Evolutionary conservation across 1,140 invertebrate genomes (phyloP), one percentile per base, ranked within the genome.

Genomic region (Dolichoris vasculosae): DNA sequence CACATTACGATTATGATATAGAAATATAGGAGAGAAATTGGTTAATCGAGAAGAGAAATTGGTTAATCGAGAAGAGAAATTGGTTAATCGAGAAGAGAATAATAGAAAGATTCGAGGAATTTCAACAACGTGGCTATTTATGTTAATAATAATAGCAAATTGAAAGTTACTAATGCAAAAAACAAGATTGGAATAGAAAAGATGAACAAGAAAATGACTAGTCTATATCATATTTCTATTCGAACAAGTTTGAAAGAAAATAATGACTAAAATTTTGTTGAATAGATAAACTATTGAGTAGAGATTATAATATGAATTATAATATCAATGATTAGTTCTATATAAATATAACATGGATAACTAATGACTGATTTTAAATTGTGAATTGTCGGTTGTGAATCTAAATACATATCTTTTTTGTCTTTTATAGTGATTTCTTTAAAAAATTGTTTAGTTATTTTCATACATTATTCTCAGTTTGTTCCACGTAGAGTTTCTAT

Each of bases 151-250:
- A 87, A 82, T 83, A 80, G 79, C 55, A 85, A 82, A 87, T 79
- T 87, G 79, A 83, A 84, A n/a, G 82, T 87, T 76, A 71, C 79
- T 79, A 35, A 38, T 11, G 46, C 35, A 6, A 32, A 63, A 64
- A 69, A 40, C 1, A 38, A 48, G 64, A n/a, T 35, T 15, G 32
- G 32, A 73, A 46, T 43, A 59, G 15, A 40, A 43, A 35, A 23
- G 64, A 69, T 26, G 15, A 35, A n/a, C 4, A 64, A 32, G 59
- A 64, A 55, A 48, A 82, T 82, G 83, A 85, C 75, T 86, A 84
- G 87, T 87, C 86, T 88, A 89, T 90, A 88, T 86, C 86, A 88
- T 86, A 90, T 89, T 88, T 89, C 87, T 88, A 88, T 87, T 88
- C 88, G 86, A 86, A 87, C 69, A 84, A 83, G 86, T 20, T 46